Conservation (phyloP, 2,797 vertebrate species). For the Takifugu ocellatus region DNA sequence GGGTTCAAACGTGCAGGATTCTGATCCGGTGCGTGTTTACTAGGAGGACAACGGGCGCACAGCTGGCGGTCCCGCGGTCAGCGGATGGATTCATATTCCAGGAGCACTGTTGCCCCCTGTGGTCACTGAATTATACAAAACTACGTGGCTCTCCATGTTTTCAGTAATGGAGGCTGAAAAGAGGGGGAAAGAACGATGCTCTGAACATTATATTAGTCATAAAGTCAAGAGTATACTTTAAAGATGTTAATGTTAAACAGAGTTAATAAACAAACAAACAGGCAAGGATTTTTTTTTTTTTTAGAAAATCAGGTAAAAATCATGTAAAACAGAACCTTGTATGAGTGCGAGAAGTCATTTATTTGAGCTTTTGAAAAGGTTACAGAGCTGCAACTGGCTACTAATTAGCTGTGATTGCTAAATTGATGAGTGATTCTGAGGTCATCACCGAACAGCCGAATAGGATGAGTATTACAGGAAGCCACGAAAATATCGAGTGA, state of each 20-base stretch:
- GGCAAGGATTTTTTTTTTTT: neutral
- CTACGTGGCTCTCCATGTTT: neutral
- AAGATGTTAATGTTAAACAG: neutral
- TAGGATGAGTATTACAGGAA: conserved; percentile 4
- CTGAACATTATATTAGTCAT: neutral
- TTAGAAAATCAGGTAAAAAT: no score
- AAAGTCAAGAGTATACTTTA: neutral
- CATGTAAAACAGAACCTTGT: neutral
- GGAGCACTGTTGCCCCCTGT: conserved; percentile 59
- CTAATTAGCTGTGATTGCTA: neutral
- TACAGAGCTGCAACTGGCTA: conserved; percentile 18
- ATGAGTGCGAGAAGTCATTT: conserved; percentile 18
- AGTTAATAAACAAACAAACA: neutral
- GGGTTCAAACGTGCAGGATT: no score
- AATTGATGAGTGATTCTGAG: conserved; percentile 1
- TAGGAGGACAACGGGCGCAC: neutral
- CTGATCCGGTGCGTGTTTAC: neutral
- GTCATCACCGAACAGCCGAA: neutral
- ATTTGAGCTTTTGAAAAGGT: conserved; percentile 27
- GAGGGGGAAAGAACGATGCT: neutral
- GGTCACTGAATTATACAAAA: conserved; percentile 31
- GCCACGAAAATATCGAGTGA: conserved; percentile 10
- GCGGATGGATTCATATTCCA: conserved; percentile 1
- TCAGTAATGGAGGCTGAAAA: neutral
- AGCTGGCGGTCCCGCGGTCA: neutral